A percentile compares a stretch with the other conserved stretches of the same genome.
These are phyloP conservation scores for Pampus argenteus DNA, from an alignment of 2,797 vertebrate species.

Conservation along the genomic window DNA sequence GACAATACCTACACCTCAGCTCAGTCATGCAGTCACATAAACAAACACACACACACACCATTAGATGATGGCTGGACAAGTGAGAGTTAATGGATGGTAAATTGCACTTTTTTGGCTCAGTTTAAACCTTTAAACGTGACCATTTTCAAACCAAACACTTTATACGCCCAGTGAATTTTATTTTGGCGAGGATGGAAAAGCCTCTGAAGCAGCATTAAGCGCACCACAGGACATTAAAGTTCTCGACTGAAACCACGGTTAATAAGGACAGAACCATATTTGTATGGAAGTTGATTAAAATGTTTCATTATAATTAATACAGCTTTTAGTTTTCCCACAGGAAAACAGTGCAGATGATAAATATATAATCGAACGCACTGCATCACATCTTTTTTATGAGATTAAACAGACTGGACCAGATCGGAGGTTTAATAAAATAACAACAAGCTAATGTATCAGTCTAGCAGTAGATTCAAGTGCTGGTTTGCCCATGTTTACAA, in stretches of 20 bases:
- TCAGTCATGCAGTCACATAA: conserved; percentile 19
- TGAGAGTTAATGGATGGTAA: neutral
- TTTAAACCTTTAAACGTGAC: conserved; percentile 11
- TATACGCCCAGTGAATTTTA: neutral
- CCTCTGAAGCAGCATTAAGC: conserved; percentile 9
- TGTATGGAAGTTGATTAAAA: conserved; percentile 55
- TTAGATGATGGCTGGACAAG: neutral
- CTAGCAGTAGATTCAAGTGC: conserved; percentile 13
- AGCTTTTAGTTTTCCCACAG: conserved; percentile 40
- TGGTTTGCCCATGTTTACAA: conserved; percentile 44
- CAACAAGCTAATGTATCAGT: conserved; percentile 3
- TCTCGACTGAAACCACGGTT: conserved; percentile 20
- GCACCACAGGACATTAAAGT: conserved; percentile 7
- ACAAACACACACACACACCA: neutral
- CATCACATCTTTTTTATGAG: conserved; percentile 28
- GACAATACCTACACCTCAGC: conserved; percentile 3
- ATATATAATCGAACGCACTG: conserved; percentile 34
- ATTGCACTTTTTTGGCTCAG: neutral
- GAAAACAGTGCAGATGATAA: conserved; percentile 36
- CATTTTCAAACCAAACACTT: conserved; percentile 8
- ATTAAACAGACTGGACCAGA: neutral
- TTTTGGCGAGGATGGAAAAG: conserved; percentile 9
- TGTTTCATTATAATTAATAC: conserved; percentile 51
- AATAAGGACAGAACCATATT: conserved; percentile 33
- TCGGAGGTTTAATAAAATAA: conserved; percentile 7